phyloP scores from a whole-genome alignment of 2,113 vertebrate species.

The Leuciscus idus region DNA sequence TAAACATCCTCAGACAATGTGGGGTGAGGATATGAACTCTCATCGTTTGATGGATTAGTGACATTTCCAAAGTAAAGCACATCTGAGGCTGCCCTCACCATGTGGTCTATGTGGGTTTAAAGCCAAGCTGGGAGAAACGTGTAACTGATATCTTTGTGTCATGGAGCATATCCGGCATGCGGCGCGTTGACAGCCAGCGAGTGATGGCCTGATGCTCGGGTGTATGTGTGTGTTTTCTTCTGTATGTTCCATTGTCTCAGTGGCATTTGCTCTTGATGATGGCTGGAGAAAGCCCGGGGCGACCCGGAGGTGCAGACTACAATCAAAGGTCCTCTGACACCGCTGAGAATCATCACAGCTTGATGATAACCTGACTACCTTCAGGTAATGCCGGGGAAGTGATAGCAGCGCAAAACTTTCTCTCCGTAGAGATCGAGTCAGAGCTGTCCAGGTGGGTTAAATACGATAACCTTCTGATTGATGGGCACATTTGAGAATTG shows the following conservation, averaged over 20 bases:
- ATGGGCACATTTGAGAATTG: constrained; percentile 41
- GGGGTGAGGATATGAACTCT: constrained; percentile 56
- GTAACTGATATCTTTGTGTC: constrained; percentile 68
- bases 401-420: constrained; percentile 36
- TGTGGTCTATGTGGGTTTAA: constrained; percentile 62
- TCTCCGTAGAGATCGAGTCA: constrained; percentile 41
- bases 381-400: constrained; percentile 56
- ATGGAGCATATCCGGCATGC: constrained; percentile 61
- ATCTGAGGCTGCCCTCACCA: constrained; percentile 66
- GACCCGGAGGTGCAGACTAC: constrained; percentile 57
- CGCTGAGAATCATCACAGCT: constrained; percentile 63
- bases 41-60: constrained; percentile 77
- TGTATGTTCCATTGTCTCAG: constrained; percentile 57
- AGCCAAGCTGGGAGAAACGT: constrained; percentile 60
- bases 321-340: constrained; percentile 65
- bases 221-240: constrained; percentile 52
- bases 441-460: constrained; percentile 50
- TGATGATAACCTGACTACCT: constrained; percentile 65
- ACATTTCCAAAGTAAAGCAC: constrained; percentile 79
- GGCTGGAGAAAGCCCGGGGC: constrained; percentile 49
- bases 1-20: constrained; percentile 53
- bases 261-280: constrained; percentile 49
- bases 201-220: constrained; percentile 64
- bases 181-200: constrained; percentile 57
- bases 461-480: constrained; percentile 47